Conservation (phyloP, 1,140 invertebrate species). For the Coboldia fuscipes region DNA sequence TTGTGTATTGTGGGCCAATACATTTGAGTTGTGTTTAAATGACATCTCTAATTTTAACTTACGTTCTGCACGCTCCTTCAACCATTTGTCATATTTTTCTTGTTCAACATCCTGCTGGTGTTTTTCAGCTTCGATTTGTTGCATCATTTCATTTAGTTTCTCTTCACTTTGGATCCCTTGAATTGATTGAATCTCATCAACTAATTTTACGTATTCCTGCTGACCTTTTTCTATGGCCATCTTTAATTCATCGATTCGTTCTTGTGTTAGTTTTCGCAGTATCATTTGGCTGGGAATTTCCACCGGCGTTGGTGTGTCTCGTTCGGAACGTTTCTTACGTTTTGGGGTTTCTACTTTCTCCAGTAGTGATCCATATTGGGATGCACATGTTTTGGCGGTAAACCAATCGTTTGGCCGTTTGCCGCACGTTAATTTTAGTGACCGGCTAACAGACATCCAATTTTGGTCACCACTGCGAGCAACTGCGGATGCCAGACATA, state of each 20-base stretch:
- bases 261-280: conserved; percentile 51
- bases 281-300: conserved; percentile 58
- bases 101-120: conserved; percentile 40
- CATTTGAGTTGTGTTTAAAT: conserved; percentile 23
- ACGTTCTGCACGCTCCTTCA: conserved; percentile 44
- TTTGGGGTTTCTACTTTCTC: conserved; percentile 73
- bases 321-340: conserved; percentile 54
- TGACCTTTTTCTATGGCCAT: conserved; percentile 42
- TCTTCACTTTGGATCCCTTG: conserved; percentile 31
- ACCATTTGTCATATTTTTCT: conserved; percentile 35
- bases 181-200: conserved; percentile 26
- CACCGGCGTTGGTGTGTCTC: conserved; percentile 17
- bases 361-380: conserved; percentile 65
- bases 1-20: conserved; percentile 4
- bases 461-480: conserved; percentile 78
- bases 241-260: conserved; percentile 55
- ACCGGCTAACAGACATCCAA: conserved; percentile 78
- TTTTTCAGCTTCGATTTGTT: conserved; percentile 47
- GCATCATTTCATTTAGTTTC: conserved; percentile 45
- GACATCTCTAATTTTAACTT: conserved; percentile 30
- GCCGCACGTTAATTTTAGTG: conserved; percentile 47
- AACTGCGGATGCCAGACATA: conserved; percentile 72
- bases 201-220: conserved; percentile 46
- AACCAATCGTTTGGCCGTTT: conserved; percentile 72
- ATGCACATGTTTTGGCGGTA: conserved; percentile 76